These are phyloP conservation scores for Deilephila porcellus DNA, from an alignment of 2,888 invertebrate species.

Conservation along the genomic window DNA sequence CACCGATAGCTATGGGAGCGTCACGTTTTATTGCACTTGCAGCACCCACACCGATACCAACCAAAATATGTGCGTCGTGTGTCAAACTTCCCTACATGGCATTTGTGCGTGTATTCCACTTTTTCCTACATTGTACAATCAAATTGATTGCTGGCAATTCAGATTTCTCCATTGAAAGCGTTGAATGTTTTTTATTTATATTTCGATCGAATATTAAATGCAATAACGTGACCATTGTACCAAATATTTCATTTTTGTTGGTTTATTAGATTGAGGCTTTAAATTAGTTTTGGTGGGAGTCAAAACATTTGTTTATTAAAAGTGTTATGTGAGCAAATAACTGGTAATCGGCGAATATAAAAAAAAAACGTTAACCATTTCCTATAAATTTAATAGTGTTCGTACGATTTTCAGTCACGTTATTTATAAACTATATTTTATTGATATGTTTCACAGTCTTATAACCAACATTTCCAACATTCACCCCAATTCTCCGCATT, in stretches of 20 bases:
- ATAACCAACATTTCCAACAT: too few relatives aligned
- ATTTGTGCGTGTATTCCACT: not conserved
- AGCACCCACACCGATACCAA: not conserved
- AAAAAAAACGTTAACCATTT: too few relatives aligned
- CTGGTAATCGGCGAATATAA: too few relatives aligned
- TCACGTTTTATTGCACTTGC: slow-evolving; percentile 50
- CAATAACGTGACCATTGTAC: slow-evolving; percentile 35
- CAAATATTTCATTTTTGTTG: not conserved
- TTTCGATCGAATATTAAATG: not conserved
- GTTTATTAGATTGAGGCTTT: not conserved
- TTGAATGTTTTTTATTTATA: not conserved
- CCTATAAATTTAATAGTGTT: too few relatives aligned
- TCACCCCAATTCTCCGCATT: not conserved
- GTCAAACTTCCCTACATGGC: not conserved
- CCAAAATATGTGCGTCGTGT: slow-evolving; percentile 2
- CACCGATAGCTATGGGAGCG: slow-evolving; percentile 45
- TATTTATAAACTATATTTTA: too few relatives aligned
- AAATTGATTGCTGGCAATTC: not conserved
- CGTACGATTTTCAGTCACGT: too few relatives aligned
- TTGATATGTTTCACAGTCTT: too few relatives aligned
- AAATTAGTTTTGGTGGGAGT: too few relatives aligned
- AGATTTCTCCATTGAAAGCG: not conserved
- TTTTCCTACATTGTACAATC: not conserved
- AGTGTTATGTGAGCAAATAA: too few relatives aligned
- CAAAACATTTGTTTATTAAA: too few relatives aligned